These are phyloP conservation scores for Ophion ellenae DNA, from an alignment of 2,888 invertebrate species.

Conservation along the genomic window DNA sequence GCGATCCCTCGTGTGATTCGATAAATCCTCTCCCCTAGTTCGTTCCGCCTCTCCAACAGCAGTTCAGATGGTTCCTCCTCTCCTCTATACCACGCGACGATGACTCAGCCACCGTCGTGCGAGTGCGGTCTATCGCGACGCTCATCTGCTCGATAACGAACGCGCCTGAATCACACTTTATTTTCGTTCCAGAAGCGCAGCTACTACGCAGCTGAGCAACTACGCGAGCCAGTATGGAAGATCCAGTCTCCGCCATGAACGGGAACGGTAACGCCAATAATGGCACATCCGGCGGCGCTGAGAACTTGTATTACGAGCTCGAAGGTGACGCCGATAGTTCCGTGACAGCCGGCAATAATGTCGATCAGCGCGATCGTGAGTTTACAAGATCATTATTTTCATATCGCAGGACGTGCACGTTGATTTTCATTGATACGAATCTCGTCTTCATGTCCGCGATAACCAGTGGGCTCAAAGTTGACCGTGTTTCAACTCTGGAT, in stretches of 20 bases:
- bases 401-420: background rate
- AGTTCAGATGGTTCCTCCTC: too few relatives aligned
- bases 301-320: constrained; percentile 70
- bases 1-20: too few relatives aligned
- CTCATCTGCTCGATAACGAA: background rate
- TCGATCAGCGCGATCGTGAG: constrained; percentile 79
- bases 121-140: background rate
- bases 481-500: too few relatives aligned
- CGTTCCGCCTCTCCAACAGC: too few relatives aligned
- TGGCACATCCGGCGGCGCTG: constrained; percentile 61
- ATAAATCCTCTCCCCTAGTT: too few relatives aligned
- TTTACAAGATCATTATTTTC: constrained; percentile 48
- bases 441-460: too few relatives aligned
- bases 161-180: background rate
- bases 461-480: too few relatives aligned
- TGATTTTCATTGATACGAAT: background rate
- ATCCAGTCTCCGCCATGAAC: constrained; percentile 73
- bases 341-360: constrained; percentile 75
- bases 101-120: too few relatives aligned
- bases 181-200: constrained; percentile 1
- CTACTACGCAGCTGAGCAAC: background rate
- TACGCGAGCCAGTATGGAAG: constrained; percentile 75
- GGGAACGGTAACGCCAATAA: constrained; percentile 65
- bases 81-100: too few relatives aligned
- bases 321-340: constrained; percentile 81